These are phyloP conservation scores for Hydrophis major DNA, from an alignment of 2,797 vertebrate species.

Conservation along the genomic window DNA sequence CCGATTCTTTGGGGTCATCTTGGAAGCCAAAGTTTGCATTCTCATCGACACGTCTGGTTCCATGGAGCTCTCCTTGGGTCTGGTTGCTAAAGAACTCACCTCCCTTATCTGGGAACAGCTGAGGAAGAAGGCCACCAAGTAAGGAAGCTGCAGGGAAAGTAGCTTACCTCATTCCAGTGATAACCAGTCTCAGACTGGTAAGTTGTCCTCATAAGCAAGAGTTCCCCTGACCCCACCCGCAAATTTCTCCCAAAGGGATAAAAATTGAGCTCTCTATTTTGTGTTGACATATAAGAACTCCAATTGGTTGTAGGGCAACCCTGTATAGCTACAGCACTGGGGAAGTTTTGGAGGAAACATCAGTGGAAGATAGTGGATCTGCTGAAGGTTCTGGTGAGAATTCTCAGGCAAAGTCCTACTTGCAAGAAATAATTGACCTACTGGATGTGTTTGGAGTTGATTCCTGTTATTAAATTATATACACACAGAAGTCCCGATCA, in stretches of 20 bases:
- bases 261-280: not conserved
- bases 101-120: slow-evolving; percentile 84
- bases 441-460: not conserved
- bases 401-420: not conserved
- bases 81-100: slow-evolving; percentile 68
- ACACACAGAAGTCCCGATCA: not conserved
- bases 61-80: slow-evolving; percentile 68
- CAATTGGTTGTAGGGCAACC: not conserved
- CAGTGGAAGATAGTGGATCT: not conserved
- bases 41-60: slow-evolving; percentile 81
- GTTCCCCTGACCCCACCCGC: not conserved
- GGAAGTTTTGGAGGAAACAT: not conserved
- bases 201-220: not conserved
- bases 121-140: slow-evolving; percentile 67
- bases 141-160: slow-evolving; percentile 10
- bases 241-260: not conserved
- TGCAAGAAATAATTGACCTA: not conserved
- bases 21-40: slow-evolving; percentile 78
- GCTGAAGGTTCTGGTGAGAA: not conserved
- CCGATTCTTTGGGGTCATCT: slow-evolving; percentile 73
- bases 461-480: not conserved
- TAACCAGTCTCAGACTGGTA: not conserved
- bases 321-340: not conserved
- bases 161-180: not conserved
- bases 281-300: not conserved